Base-by-base conservation (phyloP, 2,888 invertebrate genomes). In the Amiota communis region DNA sequence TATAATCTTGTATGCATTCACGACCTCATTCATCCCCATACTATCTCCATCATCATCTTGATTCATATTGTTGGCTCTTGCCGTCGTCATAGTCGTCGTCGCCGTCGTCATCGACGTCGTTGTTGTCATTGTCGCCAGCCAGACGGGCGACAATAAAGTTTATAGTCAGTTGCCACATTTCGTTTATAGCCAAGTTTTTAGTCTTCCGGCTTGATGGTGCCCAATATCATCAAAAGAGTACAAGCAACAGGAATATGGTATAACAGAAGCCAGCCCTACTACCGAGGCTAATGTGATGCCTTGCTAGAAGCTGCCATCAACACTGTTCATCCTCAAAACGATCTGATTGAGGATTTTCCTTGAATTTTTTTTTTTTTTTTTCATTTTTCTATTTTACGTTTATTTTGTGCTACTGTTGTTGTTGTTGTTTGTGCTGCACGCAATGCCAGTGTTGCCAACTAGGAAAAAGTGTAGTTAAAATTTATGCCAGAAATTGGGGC, bases 81-180 rank as follows among this genome's bases (percentile, higher is more conserved):
- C n/a, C 57, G 11, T 57, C 17, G n/a, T n/a, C 57, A 57, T 15
- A 13, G 15, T 11, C 57, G 57, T 57, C 46, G 20, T 17, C 13
- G 61, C 13, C 1, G 61, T 61, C n/a, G 23, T 48, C 17, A 46
- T 53, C 46, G 56, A 12, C 36, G 63, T 36, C 46, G 20, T 17
- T 36, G 61, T 36, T 9, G 61, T 61, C n/a, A 36, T 48, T 46
- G 53, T 53, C 46, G 56, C 56, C 72, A 57, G 72, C 67, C 72
- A 67, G 65, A 20, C 72, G 85, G 87, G 87, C 86, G 87, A 87
- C 87, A 84, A 85, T 82, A 84, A 86, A 86, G 82, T 86, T 85
- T 85, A 80, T 82, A 84, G 81, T 80, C 83, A 85, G 85, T 85
- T 83, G 83, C 85, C 83, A 83, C 83, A 83, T 84, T 83, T 83